Percentiles rank a stretch among this genome's conserved stretches.
Evolutionary conservation across 1,140 invertebrate genomes (phyloP).

Genomic region (Saccostrea glomerata): DNA sequence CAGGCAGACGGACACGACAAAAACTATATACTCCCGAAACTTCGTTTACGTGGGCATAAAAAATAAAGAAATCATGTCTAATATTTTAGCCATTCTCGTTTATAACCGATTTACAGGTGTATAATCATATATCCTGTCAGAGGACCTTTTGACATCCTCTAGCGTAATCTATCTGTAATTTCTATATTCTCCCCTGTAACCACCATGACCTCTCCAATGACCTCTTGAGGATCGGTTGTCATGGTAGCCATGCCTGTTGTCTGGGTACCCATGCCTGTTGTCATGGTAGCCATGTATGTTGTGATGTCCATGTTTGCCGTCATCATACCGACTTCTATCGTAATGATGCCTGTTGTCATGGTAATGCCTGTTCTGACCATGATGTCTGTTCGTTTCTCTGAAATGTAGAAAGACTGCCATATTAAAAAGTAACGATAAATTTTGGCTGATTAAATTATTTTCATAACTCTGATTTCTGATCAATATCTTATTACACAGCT

Average conservation of each 20-base stretch:
- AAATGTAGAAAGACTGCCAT: neutral
- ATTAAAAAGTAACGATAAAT: too few relatives aligned
- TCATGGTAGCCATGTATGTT: conserved; percentile 44
- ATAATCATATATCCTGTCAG: too few relatives aligned
- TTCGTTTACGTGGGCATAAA: too few relatives aligned
- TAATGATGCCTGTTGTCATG: neutral
- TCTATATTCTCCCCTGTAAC: conserved; percentile 37
- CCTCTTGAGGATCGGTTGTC: conserved; percentile 55
- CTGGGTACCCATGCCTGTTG: conserved; percentile 51
- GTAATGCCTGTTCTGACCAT: neutral
- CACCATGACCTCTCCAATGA: conserved; percentile 56
- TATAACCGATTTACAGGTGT: neutral
- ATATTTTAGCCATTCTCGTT: too few relatives aligned
- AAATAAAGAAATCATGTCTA: too few relatives aligned
- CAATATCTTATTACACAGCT: too few relatives aligned
- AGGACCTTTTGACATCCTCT: too few relatives aligned
- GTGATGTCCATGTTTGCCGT: conserved; percentile 31
- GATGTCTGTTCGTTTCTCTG: neutral
- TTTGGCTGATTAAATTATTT: too few relatives aligned
- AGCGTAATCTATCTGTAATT: neutral
- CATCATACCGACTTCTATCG: neutral
- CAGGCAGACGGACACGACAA: too few relatives aligned
- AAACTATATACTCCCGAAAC: too few relatives aligned
- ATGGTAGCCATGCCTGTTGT: conserved; percentile 56
- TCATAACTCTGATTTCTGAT: too few relatives aligned